Conservation (phyloP, 2,797 vertebrate species). For the Labeo calbasu region DNA sequence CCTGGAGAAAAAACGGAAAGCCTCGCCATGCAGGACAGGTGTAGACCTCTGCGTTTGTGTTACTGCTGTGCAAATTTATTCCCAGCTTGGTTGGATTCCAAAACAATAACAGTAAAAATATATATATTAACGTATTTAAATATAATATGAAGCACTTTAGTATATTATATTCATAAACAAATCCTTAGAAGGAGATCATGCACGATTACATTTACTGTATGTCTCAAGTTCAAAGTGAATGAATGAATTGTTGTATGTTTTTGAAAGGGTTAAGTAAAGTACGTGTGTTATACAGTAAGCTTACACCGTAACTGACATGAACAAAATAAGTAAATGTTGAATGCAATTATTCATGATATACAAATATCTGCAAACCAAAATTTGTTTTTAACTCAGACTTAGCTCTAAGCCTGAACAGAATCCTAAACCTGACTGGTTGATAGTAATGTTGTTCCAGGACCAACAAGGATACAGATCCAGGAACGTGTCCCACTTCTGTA, state of each 20-base stretch:
- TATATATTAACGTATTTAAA: not conserved
- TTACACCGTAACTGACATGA: not conserved
- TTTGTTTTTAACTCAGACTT: not conserved
- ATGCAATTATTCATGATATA: not conserved
- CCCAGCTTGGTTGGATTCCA: too few species aligned
- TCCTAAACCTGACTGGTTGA: not conserved
- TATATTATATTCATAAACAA: not conserved
- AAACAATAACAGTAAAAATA: too few species aligned
- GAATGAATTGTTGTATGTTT: too few species aligned
- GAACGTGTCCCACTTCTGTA: not conserved
- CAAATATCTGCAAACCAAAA: not conserved
- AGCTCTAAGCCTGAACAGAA: not conserved
- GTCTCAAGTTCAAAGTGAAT: too few species aligned
- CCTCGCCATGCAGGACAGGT: too few species aligned
- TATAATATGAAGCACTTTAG: not conserved
- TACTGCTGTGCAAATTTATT: too few species aligned
- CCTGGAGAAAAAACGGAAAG: too few species aligned
- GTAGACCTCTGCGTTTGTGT: too few species aligned
- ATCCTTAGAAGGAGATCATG: too few species aligned
- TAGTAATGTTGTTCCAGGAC: not conserved
- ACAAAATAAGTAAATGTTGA: not conserved
- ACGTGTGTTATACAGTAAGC: not conserved
- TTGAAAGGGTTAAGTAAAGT: too few species aligned
- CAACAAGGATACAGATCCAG: not conserved
- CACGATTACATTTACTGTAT: too few species aligned